Percentiles rank a stretch among this genome's conserved stretches.
Conservation (phyloP, 2,888 invertebrate genomes). For the Atethmia centrago region DNA sequence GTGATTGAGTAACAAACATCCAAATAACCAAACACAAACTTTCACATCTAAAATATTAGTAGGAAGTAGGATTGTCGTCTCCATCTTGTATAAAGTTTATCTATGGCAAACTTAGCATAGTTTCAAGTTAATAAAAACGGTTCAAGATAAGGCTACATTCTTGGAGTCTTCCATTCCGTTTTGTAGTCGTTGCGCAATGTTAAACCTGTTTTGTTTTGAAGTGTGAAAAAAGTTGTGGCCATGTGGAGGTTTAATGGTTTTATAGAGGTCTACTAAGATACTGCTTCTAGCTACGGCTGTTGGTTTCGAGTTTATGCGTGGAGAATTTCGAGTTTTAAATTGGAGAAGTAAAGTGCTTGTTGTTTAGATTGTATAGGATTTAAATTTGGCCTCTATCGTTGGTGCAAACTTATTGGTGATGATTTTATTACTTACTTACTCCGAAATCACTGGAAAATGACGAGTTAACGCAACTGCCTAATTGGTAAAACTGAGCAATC, state of each 20-base stretch:
- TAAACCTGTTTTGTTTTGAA: slow-evolving; percentile 45
- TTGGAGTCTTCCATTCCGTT: slow-evolving; percentile 28
- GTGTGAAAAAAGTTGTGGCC: slow-evolving; percentile 13
- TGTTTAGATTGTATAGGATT: neutral
- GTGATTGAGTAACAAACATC: too few relatives aligned
- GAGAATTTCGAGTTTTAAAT: neutral
- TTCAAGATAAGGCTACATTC: slow-evolving; percentile 48
- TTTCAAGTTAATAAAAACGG: neutral
- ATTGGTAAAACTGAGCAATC: too few relatives aligned
- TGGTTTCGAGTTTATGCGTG: neutral
- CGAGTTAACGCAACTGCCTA: too few relatives aligned
- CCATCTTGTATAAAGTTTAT: neutral
- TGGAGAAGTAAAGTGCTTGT: neutral
- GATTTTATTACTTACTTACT: neutral
- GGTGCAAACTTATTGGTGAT: neutral
- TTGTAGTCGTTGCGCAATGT: slow-evolving; percentile 45
- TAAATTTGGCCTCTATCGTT: neutral
- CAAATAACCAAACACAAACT: too few relatives aligned
- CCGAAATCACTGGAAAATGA: too few relatives aligned
- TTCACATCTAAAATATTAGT: too few relatives aligned
- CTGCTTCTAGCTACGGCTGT: neutral
- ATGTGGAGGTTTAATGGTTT: slow-evolving; percentile 9
- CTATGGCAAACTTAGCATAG: neutral
- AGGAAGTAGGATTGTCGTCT: neutral
- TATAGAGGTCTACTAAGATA: neutral